Percentiles rank a stretch among this genome's conserved stretches.
phyloP scores from a whole-genome alignment of 1,140 invertebrate genomes.

The Sinella curviseta region DNA sequence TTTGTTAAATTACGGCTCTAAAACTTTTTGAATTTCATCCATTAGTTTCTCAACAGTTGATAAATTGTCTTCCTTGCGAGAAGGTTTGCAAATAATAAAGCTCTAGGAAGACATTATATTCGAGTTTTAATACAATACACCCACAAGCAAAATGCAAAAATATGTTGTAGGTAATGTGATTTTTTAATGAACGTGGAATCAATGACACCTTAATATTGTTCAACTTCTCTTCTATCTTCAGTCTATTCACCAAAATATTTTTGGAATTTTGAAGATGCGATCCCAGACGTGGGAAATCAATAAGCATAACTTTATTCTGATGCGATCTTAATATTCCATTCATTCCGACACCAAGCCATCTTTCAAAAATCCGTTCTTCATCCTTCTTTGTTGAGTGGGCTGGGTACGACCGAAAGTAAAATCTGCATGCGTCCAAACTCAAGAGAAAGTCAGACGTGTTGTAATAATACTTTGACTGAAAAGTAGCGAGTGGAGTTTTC shows the following conservation, averaged over 20 bases:
- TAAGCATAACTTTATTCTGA: not conserved
- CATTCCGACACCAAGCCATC: not conserved
- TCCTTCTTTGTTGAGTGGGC: not conserved
- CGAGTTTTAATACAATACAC: not conserved
- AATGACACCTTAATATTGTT: not conserved
- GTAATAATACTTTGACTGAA: constrained; percentile 8
- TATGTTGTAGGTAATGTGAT: no score
- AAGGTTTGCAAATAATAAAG: not conserved
- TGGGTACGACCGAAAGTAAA: not conserved
- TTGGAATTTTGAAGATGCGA: not conserved
- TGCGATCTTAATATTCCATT: not conserved
- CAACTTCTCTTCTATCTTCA: not conserved
- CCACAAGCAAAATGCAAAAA: no score
- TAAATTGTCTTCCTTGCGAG: not conserved
- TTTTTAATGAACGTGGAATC: no score
- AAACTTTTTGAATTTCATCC: not conserved
- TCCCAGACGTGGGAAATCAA: not conserved
- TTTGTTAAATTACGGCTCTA: not conserved
- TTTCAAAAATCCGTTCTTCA: not conserved
- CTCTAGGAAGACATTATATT: not conserved
- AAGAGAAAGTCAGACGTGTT: not conserved
- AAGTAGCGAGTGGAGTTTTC: constrained; percentile 17
- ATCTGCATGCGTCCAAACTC: not conserved
- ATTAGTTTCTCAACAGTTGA: not conserved
- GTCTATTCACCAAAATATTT: not conserved